Evolutionary conservation across 2,113 vertebrate species (phyloP).

Genomic region (Eleginops maclovinus): DNA sequence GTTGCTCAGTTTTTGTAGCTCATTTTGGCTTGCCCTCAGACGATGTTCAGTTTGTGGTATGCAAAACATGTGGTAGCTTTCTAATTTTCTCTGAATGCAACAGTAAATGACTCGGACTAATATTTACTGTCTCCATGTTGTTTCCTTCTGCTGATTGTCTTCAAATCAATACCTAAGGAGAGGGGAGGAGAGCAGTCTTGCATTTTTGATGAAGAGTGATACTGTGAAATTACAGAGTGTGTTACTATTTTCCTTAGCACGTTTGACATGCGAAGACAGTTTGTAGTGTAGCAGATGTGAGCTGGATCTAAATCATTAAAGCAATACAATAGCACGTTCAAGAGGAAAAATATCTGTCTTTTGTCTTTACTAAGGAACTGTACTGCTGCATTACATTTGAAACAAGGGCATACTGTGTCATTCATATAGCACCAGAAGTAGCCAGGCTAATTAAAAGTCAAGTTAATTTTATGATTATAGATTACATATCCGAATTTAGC

Average conservation of each 20-base stretch:
- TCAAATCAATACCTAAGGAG: slow-evolving; percentile 37
- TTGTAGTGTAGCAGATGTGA: neutral
- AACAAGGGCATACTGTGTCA: neutral
- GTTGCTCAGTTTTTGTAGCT: slow-evolving; percentile 10
- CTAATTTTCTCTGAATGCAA: neutral
- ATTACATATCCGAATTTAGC: neutral
- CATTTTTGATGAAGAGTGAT: slow-evolving; percentile 34
- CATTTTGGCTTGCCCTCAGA: neutral
- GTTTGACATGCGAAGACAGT: neutral
- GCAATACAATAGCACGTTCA: neutral
- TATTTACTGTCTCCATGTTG: neutral
- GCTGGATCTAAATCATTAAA: neutral
- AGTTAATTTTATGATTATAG: neutral
- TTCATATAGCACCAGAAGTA: neutral
- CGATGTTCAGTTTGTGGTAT: slow-evolving; percentile 9
- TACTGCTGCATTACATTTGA: neutral
- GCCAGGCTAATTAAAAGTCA: neutral
- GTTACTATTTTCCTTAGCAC: neutral
- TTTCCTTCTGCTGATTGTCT: slow-evolving; percentile 14
- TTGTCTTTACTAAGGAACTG: neutral
- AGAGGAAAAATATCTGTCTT: neutral
- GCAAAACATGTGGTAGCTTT: neutral
- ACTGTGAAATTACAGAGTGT: neutral
- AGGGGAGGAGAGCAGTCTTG: neutral
- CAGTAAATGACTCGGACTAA: slow-evolving; percentile 10